phyloP scores from a whole-genome alignment of 2,888 invertebrate species.

The Tipula vernalis region DNA sequence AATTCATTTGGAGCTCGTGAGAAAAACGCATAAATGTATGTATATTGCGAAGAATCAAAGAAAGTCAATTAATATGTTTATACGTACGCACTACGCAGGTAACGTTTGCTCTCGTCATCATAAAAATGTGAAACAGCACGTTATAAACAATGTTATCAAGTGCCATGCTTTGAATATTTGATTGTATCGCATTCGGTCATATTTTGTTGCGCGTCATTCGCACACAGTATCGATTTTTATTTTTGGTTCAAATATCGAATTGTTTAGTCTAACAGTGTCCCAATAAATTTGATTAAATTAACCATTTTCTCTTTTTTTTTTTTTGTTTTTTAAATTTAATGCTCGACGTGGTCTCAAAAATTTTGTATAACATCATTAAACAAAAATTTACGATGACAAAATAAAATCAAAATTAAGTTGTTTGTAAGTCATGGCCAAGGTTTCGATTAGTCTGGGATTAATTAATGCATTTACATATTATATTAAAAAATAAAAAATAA shows the following conservation, averaged over 20 bases:
- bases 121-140: too few relatives aligned
- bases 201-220: not conserved
- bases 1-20: too few relatives aligned
- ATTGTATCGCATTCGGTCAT: not conserved
- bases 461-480: not conserved
- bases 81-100: too few relatives aligned
- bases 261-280: not conserved
- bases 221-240: not conserved
- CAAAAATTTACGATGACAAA: not conserved
- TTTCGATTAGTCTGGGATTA: not conserved
- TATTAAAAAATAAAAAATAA: not conserved
- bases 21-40: too few relatives aligned
- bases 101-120: too few relatives aligned
- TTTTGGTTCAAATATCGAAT: not conserved
- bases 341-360: not conserved
- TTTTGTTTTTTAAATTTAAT: not conserved
- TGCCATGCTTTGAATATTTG: not conserved
- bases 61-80: too few relatives aligned
- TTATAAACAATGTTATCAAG: too few relatives aligned
- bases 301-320: not conserved
- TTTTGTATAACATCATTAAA: not conserved
- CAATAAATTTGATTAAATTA: not conserved
- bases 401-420: not conserved
- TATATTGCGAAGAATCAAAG: too few relatives aligned
- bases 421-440: not conserved